A percentile compares a stretch with the other conserved stretches of the same genome.
These are phyloP conservation scores for Marisa cornuarietis DNA, from an alignment of 1,140 invertebrate genomes.

Conservation along the genomic window DNA sequence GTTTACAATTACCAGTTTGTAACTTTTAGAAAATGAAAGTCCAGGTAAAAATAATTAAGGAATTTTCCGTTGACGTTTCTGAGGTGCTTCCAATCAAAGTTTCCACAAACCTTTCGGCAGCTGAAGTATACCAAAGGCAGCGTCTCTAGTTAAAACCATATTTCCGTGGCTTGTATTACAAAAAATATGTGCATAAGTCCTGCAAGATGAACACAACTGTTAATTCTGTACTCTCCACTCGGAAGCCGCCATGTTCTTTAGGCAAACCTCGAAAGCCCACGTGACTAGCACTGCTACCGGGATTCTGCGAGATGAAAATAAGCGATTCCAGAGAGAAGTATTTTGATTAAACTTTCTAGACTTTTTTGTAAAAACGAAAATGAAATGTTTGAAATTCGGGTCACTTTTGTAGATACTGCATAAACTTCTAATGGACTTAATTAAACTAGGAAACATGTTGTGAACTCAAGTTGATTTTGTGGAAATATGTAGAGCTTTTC, in stretches of 20 bases:
- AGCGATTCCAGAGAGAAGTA: not conserved
- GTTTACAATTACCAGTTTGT: not conserved
- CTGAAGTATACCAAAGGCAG: constrained; percentile 12
- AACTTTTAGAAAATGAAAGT: not conserved
- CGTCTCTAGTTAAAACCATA: constrained; percentile 19
- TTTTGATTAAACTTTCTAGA: no score
- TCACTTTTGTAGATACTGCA: no score
- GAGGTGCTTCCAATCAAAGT: no score
- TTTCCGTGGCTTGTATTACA: not conserved
- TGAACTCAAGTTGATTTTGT: no score
- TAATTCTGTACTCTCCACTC: not conserved
- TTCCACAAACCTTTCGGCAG: constrained; percentile 13
- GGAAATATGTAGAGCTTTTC: no score
- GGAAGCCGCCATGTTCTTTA: constrained; percentile 17
- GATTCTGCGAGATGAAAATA: constrained; percentile 17
- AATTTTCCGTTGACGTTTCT: constrained; percentile 14
- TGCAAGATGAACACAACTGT: not conserved
- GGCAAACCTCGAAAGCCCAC: not conserved
- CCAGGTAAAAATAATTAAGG: not conserved
- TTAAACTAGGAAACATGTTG: no score
- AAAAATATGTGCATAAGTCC: not conserved
- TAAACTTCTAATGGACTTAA: no score
- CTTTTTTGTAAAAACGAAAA: no score
- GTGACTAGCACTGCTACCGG: constrained; percentile 1
- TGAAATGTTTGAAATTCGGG: no score